Percentiles rank a stretch among this genome's conserved stretches.
Conservation (phyloP, 2,797 vertebrate genomes). For the Bovichtus variegatus region DNA sequence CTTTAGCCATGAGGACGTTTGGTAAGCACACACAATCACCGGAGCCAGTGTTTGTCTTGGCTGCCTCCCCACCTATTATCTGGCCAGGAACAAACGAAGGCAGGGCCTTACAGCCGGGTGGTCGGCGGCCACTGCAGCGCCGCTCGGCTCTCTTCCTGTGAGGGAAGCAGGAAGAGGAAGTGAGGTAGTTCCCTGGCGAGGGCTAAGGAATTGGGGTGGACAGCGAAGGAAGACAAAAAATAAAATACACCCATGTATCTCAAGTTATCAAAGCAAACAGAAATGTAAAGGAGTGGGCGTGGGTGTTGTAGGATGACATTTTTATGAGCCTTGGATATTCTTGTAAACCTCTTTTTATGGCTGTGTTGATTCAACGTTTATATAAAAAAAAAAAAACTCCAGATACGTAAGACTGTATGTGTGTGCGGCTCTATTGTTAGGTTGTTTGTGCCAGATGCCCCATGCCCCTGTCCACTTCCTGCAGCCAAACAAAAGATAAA, state of each 20-base stretch:
- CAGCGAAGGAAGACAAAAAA: slow-evolving; percentile 47
- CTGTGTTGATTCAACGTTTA: slow-evolving; percentile 14
- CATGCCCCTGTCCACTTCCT: slow-evolving; percentile 67
- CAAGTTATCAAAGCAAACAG: slow-evolving; percentile 21
- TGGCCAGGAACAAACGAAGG: slow-evolving; percentile 85
- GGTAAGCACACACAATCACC: slow-evolving; percentile 72
- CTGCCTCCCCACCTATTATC: slow-evolving; percentile 80
- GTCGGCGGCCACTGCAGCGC: slow-evolving; percentile 60
- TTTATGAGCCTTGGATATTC: slow-evolving; percentile 31
- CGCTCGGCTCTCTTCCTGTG: slow-evolving; percentile 73
- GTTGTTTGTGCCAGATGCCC: slow-evolving; percentile 71
- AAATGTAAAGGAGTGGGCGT: slow-evolving; percentile 19
- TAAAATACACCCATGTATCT: slow-evolving; percentile 28
- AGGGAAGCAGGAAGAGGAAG: slow-evolving; percentile 84
- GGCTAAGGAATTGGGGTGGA: slow-evolving; percentile 62
- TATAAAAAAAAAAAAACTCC: slow-evolving; percentile 6
- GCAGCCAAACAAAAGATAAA: slow-evolving; percentile 66
- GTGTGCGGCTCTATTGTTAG: slow-evolving; percentile 61
- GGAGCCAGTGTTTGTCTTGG: slow-evolving; percentile 82
- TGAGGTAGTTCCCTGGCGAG: slow-evolving; percentile 76
- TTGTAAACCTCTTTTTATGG: slow-evolving; percentile 13
- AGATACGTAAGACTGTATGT: slow-evolving; percentile 30
- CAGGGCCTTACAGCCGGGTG: slow-evolving; percentile 69
- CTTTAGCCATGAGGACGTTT: slow-evolving; percentile 54
- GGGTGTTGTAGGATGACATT: slow-evolving; percentile 19